A percentile compares a stretch with the other conserved stretches of the same genome.
phyloP scores from a whole-genome alignment of 2,113 vertebrate species.

The Chinchilla lanigera region DNA sequence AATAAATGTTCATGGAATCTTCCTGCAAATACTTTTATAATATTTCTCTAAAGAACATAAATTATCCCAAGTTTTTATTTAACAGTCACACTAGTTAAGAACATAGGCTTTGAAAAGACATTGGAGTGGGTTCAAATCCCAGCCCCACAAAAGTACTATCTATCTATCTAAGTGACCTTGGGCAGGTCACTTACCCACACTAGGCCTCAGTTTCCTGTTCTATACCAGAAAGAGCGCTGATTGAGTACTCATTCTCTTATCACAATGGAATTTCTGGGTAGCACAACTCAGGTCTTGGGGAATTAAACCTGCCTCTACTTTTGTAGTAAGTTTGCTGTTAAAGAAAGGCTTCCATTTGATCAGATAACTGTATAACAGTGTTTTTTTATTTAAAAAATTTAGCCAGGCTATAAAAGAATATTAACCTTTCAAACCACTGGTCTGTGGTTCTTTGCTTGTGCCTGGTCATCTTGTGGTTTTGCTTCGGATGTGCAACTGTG shows the following conservation, averaged over 20 bases:
- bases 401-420: background rate
- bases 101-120: background rate
- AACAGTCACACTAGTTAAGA: background rate
- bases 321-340: background rate
- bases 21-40: background rate
- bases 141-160: background rate
- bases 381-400: background rate
- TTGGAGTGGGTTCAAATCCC: background rate
- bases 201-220: background rate
- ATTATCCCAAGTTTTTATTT: background rate
- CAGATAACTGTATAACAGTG: background rate
- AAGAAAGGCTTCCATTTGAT: background rate
- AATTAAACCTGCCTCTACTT: background rate
- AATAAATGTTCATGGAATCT: background rate
- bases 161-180: too few relatives aligned
- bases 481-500: background rate
- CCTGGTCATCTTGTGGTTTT: background rate
- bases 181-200: background rate
- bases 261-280: background rate
- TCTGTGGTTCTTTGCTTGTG: background rate
- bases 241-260: background rate
- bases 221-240: background rate
- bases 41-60: background rate
- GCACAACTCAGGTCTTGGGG: background rate
- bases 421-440: background rate